Evolutionary conservation across 2,797 vertebrate species (phyloP), one percentile per base, ranked within the genome.

Genomic region (Phalloptychus januarius): DNA sequence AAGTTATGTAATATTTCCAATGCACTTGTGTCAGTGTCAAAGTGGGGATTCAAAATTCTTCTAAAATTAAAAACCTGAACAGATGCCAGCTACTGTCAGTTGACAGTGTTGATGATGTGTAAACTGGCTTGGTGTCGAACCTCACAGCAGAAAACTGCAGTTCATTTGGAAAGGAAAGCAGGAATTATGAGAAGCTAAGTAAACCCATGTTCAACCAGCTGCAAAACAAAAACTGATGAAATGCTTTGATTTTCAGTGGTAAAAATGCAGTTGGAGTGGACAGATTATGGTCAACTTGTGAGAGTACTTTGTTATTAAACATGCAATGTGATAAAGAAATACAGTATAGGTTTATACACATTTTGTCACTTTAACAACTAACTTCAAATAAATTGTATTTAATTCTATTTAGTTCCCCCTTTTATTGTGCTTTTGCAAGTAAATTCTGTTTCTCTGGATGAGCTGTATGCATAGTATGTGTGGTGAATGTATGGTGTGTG

Each of bases 171-270:
- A 25, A 65, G 79, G 48, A 54, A 63, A 58, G 7, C 20, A 31
- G 46, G 45, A 67, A 50, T 61, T 73, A n/a, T n/a, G 67, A 86
- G 70, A 84, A 18, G 74, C 71, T 74, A 78, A 80, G 75, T 69
- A 78, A 71, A 71, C 58, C 23, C 63, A 75, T 58, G 77, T 87
- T 80, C 58, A 79, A 42, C 50, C 45, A 31, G 40, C 78, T 80
- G 56, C 78, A 31, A 69, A 74, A 80, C 50, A 58, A 48, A 38
- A 18, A 74, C 73, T 33, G 67, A 48, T 77, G 58, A 71, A 65
- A 73, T 25, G 38, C 38, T 69, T 42, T n/a, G 18, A 65, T 16
- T 63, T 63, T 36, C 16, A 65, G 31, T 18, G 16, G 33, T 65
- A 38, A 36, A 65, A 65, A 65, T 65, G 16, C 7, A 36, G 31